Evolutionary conservation across 2,797 vertebrate species (phyloP).

Genomic region (Galagoides demidoff): DNA sequence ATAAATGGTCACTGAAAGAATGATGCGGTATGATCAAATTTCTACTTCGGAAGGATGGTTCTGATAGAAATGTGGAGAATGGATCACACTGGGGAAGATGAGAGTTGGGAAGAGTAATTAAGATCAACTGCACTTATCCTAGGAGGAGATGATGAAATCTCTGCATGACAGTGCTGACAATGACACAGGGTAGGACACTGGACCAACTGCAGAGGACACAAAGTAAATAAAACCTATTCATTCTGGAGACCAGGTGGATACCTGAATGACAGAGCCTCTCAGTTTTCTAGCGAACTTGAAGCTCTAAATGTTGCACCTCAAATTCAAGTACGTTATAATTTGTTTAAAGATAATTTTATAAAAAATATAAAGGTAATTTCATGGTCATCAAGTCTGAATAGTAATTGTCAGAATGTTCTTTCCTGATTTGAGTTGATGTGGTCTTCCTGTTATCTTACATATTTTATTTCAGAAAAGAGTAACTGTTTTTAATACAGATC

Average conservation of each 20-base stretch:
- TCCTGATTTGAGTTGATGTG: background rate
- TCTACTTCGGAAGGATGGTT: background rate
- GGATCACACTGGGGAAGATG: background rate
- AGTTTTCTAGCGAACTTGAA: background rate
- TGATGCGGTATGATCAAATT: background rate
- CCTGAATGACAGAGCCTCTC: background rate
- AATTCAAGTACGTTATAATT: conserved; percentile 6
- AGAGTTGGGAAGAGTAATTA: background rate
- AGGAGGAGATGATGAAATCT: background rate
- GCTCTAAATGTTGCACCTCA: background rate
- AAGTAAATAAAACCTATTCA: background rate
- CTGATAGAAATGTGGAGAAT: background rate
- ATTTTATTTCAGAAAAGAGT: conserved; percentile 23
- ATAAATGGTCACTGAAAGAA: background rate
- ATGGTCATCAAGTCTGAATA: conserved; percentile 6
- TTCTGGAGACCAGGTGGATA: background rate
- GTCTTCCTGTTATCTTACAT: background rate
- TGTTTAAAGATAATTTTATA: conserved; percentile 5
- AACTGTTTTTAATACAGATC: background rate
- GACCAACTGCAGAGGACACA: background rate
- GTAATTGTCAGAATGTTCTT: background rate
- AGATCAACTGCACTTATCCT: background rate
- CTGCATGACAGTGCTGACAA: background rate
- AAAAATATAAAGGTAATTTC: background rate
- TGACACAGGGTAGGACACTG: background rate